Evolutionary conservation across 2,888 invertebrate genomes (phyloP).

Genomic region (Maniola hyperantus): DNA sequence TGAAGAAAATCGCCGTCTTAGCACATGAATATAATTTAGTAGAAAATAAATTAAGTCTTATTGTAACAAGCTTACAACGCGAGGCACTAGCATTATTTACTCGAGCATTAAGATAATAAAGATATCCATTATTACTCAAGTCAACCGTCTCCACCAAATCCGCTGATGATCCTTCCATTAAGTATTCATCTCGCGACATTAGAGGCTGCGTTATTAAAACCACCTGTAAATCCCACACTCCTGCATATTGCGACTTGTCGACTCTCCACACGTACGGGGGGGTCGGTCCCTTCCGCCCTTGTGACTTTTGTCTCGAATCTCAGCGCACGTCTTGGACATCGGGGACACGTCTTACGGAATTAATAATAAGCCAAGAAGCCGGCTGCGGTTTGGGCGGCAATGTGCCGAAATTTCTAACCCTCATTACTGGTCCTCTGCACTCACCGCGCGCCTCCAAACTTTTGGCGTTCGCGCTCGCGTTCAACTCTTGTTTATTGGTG

Average conservation of each 20-base stretch:
- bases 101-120: constrained; percentile 16
- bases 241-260: constrained; percentile 58
- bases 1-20: too few relatives aligned
- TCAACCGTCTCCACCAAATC: constrained; percentile 57
- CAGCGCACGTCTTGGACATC: constrained; percentile 83
- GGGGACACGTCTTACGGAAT: constrained; percentile 83
- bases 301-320: constrained; percentile 82
- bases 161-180: constrained; percentile 76
- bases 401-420: constrained; percentile 81
- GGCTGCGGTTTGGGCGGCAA: constrained; percentile 79
- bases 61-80: not conserved
- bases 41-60: too few relatives aligned
- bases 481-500: constrained; percentile 76
- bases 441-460: constrained; percentile 74
- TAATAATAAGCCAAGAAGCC: constrained; percentile 83
- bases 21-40: too few relatives aligned
- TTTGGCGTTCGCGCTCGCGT: constrained; percentile 73
- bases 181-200: constrained; percentile 82
- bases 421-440: constrained; percentile 80
- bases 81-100: not conserved
- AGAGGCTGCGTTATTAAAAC: constrained; percentile 80
- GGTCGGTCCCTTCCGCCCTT: constrained; percentile 69
- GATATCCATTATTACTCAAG: constrained; percentile 34
- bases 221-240: constrained; percentile 79
- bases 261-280: constrained; percentile 70